Percentiles rank a stretch among this genome's conserved stretches.
Conservation (phyloP, 2,797 vertebrate species). For the Catamblyrhynchus diadema region DNA sequence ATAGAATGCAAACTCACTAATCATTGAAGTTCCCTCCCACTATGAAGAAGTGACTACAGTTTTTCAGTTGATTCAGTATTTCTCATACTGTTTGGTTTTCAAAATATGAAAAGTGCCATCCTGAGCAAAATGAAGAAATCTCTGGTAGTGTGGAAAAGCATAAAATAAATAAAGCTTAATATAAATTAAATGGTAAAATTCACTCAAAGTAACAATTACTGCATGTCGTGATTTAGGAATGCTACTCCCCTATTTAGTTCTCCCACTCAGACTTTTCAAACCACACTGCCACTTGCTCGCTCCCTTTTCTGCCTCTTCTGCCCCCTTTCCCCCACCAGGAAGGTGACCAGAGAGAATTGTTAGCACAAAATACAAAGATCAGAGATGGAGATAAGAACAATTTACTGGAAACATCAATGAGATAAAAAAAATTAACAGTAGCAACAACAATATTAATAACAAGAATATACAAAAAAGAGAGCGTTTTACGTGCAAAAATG, state of each 20-base stretch:
- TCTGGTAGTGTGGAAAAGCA: not conserved
- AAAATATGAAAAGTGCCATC: not conserved
- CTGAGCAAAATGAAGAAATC: not conserved
- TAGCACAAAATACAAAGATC: not conserved
- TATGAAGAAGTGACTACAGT: not conserved
- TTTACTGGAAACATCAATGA: not conserved
- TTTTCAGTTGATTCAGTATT: not conserved
- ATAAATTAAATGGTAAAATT: not conserved
- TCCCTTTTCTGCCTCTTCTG: not conserved
- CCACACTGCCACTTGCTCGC: rapidly evolving
- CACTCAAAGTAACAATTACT: not conserved
- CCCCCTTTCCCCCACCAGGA: not conserved
- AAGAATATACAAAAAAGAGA: not conserved
- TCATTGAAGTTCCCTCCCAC: not conserved
- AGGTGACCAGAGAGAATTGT: not conserved
- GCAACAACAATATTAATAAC: not conserved
- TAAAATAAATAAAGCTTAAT: not conserved
- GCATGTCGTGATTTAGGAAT: not conserved
- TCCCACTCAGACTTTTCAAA: not conserved
- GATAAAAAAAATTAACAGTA: not conserved
- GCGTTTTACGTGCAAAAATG: not conserved
- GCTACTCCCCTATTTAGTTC: not conserved
- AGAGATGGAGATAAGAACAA: not conserved
- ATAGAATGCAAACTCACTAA: not conserved
- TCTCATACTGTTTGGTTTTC: not conserved